These are phyloP conservation scores for Regulus satrapa DNA, from an alignment of 2,113 vertebrate genomes.

Conservation along the genomic window DNA sequence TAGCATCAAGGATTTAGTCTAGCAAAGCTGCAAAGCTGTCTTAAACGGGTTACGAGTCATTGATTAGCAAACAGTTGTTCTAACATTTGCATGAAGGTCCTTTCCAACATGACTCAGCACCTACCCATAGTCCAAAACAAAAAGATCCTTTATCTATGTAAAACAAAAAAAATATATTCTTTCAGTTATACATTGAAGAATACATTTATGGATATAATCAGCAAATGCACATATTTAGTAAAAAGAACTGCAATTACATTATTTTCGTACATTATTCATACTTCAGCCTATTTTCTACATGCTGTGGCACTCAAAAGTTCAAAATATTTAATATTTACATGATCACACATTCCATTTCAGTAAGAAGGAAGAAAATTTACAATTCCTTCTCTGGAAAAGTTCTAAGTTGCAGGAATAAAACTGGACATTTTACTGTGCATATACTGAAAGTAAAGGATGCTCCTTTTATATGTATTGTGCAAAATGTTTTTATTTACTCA, in stretches of 20 bases:
- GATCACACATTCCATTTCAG: not conserved
- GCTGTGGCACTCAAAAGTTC: not conserved
- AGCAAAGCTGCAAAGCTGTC: constrained; percentile 42
- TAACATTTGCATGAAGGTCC: not conserved
- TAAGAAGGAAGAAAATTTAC: not conserved
- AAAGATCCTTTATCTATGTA: not conserved
- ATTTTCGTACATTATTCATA: not conserved
- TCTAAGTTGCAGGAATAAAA: not conserved
- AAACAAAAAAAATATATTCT: not conserved
- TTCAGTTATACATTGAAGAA: not conserved
- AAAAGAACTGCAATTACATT: not conserved
- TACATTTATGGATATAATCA: not conserved
- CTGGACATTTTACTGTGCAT: not conserved
- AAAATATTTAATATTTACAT: not conserved
- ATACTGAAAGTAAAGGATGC: not conserved
- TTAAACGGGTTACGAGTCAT: constrained; percentile 16
- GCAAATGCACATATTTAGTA: not conserved
- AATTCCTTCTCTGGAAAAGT: not conserved
- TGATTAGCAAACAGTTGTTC: not conserved
- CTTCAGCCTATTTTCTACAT: not conserved
- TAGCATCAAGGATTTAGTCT: constrained; percentile 4
- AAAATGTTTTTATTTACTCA: not conserved
- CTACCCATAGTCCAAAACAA: not conserved
- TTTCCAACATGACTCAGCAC: constrained; percentile 43
- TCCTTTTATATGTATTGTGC: not conserved